Evolutionary conservation across 2,888 invertebrate genomes (phyloP), one percentile per base, ranked within the genome.

Genomic region (Dioctria linearis): DNA sequence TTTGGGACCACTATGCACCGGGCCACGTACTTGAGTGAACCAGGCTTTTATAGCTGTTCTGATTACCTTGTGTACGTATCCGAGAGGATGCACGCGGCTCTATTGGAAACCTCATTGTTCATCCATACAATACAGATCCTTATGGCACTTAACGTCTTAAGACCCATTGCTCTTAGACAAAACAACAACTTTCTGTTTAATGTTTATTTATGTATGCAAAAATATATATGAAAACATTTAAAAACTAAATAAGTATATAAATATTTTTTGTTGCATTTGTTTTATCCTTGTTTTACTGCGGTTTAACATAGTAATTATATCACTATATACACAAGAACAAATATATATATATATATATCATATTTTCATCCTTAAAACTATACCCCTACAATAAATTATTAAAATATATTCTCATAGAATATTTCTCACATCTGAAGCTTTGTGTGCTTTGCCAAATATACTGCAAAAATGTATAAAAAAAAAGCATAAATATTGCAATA

Each of bases 181-280:
- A 25, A 25, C 25, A 25, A 25, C 25, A 25, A 25, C 1, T 25
- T 25, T 25, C 25, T 25, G 25, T 75, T 75, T 13, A 42, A 40
- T 57, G 42, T 76, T 25, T 63, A 49, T 76, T 76, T 63, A 76
- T 76, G 61, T 63, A 76, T 76, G 76, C 76, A 76, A 76, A 76
- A 76, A 76, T 76, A 76, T 76, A 63, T 59, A 75, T 59, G 59
- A 75, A 75, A 76, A 76, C 57, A 76, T 76, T 76, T 63, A 63
- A 61, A 63, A 76, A 76, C 76, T 76, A 76, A 63, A 76, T 63
- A 25, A 25, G 25, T 25, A 63, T 63, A 76, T 76, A 76, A 51
- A 63, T 63, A 63, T 76, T 42, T 63, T 76, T 59, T 61, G 13
- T 57, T 25, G 25, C 25, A 25, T 25, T 63, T 9, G 11, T 63